Evolutionary conservation across 1,140 invertebrate species (phyloP).

Genomic region (Drosophila quadrilineata): DNA sequence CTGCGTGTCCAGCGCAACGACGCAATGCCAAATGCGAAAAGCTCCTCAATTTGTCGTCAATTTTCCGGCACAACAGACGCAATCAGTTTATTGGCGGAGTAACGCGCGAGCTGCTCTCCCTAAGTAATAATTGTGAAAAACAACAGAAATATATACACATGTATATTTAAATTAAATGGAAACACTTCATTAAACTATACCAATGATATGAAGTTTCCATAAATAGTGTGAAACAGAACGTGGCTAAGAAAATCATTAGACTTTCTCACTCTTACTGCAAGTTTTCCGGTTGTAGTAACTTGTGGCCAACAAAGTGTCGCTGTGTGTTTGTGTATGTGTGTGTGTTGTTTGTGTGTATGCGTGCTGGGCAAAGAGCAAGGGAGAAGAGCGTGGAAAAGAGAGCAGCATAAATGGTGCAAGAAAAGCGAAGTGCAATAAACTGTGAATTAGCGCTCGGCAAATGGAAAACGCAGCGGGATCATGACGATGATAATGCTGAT

Average conservation of each 20-base stretch:
- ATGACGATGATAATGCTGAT: constrained; percentile 25
- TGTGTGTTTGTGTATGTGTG: no score
- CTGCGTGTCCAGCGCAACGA: constrained; percentile 52
- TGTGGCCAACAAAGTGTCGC: no score
- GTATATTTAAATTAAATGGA: neutral
- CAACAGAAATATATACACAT: neutral
- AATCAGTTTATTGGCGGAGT: constrained; percentile 59
- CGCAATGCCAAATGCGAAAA: constrained; percentile 51
- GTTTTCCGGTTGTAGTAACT: no score
- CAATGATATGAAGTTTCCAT: no score
- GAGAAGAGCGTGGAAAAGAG: constrained; percentile 1
- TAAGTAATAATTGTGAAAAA: constrained; percentile 26
- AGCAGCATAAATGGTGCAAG: constrained; percentile 58
- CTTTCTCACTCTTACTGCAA: no score
- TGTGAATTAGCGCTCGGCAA: constrained; percentile 59
- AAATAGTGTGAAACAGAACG: no score
- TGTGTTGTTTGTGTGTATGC: constrained; percentile 9
- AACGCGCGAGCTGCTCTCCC: constrained; percentile 47
- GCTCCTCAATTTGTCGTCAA: constrained; percentile 78
- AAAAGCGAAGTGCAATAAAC: constrained; percentile 75
- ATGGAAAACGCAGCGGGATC: constrained; percentile 38
- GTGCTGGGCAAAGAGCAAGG: no score
- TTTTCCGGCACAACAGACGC: constrained; percentile 81
- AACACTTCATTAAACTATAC: no score
- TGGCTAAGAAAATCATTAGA: no score